These are phyloP conservation scores for Trochalopteron elliotii DNA, from an alignment of 2,113 vertebrate genomes.

Conservation along the genomic window DNA sequence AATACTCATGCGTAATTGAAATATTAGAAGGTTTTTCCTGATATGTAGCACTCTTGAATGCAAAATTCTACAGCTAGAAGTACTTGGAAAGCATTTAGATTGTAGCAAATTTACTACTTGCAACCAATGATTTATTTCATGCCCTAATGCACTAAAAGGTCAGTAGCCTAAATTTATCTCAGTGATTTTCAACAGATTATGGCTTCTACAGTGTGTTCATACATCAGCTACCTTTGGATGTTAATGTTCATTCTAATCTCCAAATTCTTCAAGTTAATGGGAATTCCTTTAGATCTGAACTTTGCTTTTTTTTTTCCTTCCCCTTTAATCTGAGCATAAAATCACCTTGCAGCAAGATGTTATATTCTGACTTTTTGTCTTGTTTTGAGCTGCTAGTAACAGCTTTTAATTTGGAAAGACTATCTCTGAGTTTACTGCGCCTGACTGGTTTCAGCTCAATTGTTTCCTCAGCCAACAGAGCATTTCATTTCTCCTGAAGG, in stretches of 20 bases:
- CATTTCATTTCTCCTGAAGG: constrained; percentile 83
- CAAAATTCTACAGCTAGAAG: neutral
- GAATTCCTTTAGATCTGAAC: constrained; percentile 23
- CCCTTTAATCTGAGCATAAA: constrained; percentile 39
- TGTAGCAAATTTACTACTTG: constrained; percentile 48
- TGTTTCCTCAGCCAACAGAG: constrained; percentile 71
- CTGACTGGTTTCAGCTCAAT: constrained; percentile 76
- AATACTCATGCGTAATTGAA: constrained; percentile 2
- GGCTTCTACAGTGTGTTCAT: neutral
- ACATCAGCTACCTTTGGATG: neutral
- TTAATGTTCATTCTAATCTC: neutral
- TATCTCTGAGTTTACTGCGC: constrained; percentile 69
- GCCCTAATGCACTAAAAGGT: constrained; percentile 40
- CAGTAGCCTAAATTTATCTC: constrained; percentile 52
- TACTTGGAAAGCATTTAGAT: constrained; percentile 42
- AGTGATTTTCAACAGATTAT: constrained; percentile 62
- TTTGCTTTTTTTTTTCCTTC: neutral
- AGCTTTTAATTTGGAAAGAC: constrained; percentile 78
- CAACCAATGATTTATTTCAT: constrained; percentile 43
- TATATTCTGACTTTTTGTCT: constrained; percentile 25
- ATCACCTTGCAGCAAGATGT: constrained; percentile 30
- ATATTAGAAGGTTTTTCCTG: constrained; percentile 33
- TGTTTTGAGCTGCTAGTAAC: constrained; percentile 62
- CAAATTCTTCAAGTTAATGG: constrained; percentile 17
- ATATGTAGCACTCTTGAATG: neutral